Percentiles rank a stretch among this genome's conserved stretches.
Conservation (phyloP, 2,888 invertebrate species). For the Morpho helenor region DNA sequence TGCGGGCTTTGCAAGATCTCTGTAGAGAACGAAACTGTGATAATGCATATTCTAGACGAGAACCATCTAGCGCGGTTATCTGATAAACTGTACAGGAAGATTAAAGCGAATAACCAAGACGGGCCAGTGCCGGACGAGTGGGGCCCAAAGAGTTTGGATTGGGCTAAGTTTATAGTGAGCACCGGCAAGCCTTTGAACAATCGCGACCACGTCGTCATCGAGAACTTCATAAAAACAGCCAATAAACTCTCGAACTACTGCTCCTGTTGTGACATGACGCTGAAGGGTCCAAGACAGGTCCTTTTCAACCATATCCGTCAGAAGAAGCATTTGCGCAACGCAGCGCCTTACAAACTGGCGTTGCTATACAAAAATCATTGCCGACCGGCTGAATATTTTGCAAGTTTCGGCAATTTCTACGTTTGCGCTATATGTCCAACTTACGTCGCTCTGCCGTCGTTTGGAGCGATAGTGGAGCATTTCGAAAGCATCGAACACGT, state of each 20-base stretch:
- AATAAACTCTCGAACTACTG: conserved; percentile 68
- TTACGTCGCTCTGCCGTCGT: conserved; percentile 58
- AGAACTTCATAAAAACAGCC: conserved; percentile 68
- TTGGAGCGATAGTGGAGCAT: conserved; percentile 64
- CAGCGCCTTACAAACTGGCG: conserved; percentile 60
- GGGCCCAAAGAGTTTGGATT: conserved; percentile 68
- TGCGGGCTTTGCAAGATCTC: conserved; percentile 54
- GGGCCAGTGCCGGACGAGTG: conserved; percentile 63
- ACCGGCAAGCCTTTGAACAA: conserved; percentile 62
- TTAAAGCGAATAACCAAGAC: conserved; percentile 53
- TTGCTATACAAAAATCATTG: conserved; percentile 64
- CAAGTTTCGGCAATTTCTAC: conserved; percentile 70
- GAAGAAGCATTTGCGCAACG: conserved; percentile 69
- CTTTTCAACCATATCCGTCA: conserved; percentile 71
- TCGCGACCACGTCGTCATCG: conserved; percentile 65
- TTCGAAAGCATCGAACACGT: conserved; percentile 59
- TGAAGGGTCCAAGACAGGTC: conserved; percentile 69
- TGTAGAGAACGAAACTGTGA: conserved; percentile 51
- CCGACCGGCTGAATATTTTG: conserved; percentile 64
- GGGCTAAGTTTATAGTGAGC: conserved; percentile 67
- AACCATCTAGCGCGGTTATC: conserved; percentile 62
- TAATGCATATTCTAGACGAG: conserved; percentile 64
- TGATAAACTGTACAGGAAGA: conserved; percentile 57
- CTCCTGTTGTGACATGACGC: conserved; percentile 65
- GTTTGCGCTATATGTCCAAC: conserved; percentile 61